Percentiles rank a stretch among this genome's conserved stretches.
Conservation (phyloP, 2,888 invertebrate species). For the Euphydryas editha region DNA sequence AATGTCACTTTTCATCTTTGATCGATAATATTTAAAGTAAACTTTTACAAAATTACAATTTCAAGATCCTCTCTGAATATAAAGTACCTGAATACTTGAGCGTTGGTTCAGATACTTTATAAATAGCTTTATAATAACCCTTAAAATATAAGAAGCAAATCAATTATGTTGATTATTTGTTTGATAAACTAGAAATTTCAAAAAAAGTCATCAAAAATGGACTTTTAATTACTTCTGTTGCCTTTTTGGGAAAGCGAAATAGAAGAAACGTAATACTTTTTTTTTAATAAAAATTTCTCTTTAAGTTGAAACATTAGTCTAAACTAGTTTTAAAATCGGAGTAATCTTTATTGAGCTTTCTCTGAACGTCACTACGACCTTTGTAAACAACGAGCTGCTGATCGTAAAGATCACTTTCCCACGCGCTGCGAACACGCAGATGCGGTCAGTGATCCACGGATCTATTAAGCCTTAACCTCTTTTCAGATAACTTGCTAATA, state of each 20-base stretch:
- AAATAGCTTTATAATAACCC: too few relatives aligned
- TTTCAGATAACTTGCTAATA: neutral
- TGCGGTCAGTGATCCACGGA: constrained; percentile 53
- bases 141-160: too few relatives aligned
- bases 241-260: too few relatives aligned
- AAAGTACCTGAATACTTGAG: neutral
- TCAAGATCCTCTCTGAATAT: neutral
- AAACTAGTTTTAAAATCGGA: neutral
- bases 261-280: too few relatives aligned
- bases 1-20: neutral
- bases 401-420: constrained; percentile 60
- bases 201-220: too few relatives aligned
- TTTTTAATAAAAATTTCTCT: neutral
- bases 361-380: constrained; percentile 13
- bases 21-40: neutral
- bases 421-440: constrained; percentile 49
- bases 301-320: neutral
- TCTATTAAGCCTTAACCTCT: constrained; percentile 18
- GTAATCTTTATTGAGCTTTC: constrained; percentile 14
- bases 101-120: neutral
- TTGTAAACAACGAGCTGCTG: constrained; percentile 8
- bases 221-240: too few relatives aligned
- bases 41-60: neutral
- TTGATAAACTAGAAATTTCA: too few relatives aligned
- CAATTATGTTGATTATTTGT: too few relatives aligned